A percentile compares a stretch with the other conserved stretches of the same genome.
These are phyloP conservation scores for Emydura subglobosa DNA, from an alignment of 2,113 vertebrate genomes.

Conservation along the genomic window DNA sequence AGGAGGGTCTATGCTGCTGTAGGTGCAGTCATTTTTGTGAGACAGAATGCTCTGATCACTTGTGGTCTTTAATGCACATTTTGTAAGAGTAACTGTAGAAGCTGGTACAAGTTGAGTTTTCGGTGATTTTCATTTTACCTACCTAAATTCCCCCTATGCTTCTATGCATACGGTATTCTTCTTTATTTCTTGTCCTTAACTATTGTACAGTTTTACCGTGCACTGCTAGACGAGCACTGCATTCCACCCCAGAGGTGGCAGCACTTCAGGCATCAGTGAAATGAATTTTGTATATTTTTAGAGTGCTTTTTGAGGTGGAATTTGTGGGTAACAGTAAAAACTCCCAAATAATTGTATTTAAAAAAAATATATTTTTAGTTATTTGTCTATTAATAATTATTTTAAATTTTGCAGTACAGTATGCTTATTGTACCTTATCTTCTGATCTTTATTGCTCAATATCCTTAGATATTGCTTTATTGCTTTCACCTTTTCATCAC, in stretches of 20 bases:
- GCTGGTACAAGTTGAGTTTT: conserved; percentile 60
- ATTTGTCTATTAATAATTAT: not conserved
- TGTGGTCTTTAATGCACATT: conserved; percentile 52
- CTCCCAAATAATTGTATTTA: not conserved
- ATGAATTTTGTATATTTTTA: not conserved
- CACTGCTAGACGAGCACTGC: conserved; percentile 31
- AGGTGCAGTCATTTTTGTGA: not conserved
- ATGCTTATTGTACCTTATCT: not conserved
- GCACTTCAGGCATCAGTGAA: not conserved
- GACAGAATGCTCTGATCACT: conserved; percentile 31
- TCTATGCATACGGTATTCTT: conserved; percentile 29
- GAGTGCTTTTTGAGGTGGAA: not conserved
- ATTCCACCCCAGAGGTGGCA: conserved; percentile 11
- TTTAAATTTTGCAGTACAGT: not conserved
- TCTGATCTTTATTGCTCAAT: conserved; percentile 36
- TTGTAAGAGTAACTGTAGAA: conserved; percentile 47
- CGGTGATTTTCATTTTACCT: conserved; percentile 42
- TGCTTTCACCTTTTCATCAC: conserved; percentile 9
- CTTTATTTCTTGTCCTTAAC: conserved; percentile 48
- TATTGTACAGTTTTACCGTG: conserved; percentile 44
- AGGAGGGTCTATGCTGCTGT: not conserved
- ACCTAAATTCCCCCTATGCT: conserved; percentile 39
- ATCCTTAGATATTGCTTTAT: conserved; percentile 20
- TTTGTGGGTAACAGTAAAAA: not conserved
- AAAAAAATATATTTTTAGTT: conserved; percentile 24